phyloP scores from a whole-genome alignment of 2,888 invertebrate species.

The Acanthococcus lagerstroemiae region DNA sequence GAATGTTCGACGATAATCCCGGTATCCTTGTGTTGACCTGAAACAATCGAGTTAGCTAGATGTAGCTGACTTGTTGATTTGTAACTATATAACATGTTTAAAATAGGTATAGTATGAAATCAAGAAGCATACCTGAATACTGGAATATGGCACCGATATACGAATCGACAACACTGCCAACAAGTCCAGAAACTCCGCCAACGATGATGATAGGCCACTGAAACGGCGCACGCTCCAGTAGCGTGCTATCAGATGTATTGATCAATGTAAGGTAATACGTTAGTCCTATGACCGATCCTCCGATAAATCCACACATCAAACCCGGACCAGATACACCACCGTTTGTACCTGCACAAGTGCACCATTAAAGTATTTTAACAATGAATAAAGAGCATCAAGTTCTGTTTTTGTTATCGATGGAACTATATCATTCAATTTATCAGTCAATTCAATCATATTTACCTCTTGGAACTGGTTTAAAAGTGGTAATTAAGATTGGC shows the following conservation, averaged over 20 bases:
- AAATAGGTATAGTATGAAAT: neutral
- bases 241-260: conserved; percentile 51
- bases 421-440: neutral
- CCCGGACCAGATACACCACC: conserved; percentile 64
- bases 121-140: conserved; percentile 57
- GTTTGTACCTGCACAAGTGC: conserved; percentile 58
- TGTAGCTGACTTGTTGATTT: too few relatives aligned
- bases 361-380: too few relatives aligned
- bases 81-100: too few relatives aligned
- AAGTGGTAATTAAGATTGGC: conserved; percentile 64
- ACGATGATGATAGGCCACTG: conserved; percentile 70
- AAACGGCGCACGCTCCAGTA: conserved; percentile 52
- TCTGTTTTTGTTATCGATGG: neutral
- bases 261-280: conserved; percentile 58
- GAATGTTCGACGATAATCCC: conserved; percentile 63
- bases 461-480: conserved; percentile 64
- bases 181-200: conserved; percentile 62
- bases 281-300: conserved; percentile 61
- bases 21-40: conserved; percentile 54
- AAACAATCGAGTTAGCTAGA: neutral
- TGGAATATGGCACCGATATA: conserved; percentile 74
- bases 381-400: too few relatives aligned
- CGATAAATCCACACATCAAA: conserved; percentile 50
- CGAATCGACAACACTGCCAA: conserved; percentile 75
- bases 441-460: conserved; percentile 30